Evolutionary conservation across 2,113 vertebrate genomes (phyloP).

Genomic region (Calyptommatus sinebrachiatus): DNA sequence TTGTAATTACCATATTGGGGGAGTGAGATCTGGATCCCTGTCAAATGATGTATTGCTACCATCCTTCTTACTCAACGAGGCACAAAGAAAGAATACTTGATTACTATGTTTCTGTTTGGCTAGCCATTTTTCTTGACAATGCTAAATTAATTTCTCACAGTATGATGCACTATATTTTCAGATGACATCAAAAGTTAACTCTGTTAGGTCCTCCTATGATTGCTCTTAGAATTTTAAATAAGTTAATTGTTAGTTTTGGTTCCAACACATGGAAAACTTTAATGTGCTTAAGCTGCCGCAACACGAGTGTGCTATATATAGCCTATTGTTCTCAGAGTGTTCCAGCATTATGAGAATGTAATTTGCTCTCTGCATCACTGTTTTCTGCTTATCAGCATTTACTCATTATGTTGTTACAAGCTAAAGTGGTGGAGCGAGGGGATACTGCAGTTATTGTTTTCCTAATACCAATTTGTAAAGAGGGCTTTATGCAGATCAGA

Average conservation of each 20-base stretch:
- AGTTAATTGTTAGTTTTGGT: neutral
- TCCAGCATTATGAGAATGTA: slow-evolving; percentile 8
- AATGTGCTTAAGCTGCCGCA: neutral
- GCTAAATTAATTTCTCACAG: neutral
- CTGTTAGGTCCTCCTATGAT: neutral
- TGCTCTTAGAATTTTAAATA: neutral
- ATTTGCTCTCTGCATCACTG: neutral
- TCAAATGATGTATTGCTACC: too few species aligned
- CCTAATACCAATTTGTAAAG: neutral
- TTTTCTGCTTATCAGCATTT: slow-evolving; percentile 23
- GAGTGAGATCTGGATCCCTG: too few species aligned
- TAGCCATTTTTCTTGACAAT: neutral
- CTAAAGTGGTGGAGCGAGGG: neutral
- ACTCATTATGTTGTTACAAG: slow-evolving; percentile 9
- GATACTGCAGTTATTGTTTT: neutral
- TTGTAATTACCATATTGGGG: too few species aligned
- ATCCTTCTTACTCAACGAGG: too few species aligned
- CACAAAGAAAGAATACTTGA: neutral
- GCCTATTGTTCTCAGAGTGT: slow-evolving; percentile 12
- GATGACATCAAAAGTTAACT: neutral
- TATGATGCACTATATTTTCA: neutral
- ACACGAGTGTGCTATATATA: slow-evolving; percentile 13
- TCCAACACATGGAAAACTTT: neutral
- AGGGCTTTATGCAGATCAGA: neutral
- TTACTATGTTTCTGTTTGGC: neutral